These are phyloP conservation scores for Epicampocera succincta DNA, from an alignment of 2,888 invertebrate genomes.

Conservation along the genomic window DNA sequence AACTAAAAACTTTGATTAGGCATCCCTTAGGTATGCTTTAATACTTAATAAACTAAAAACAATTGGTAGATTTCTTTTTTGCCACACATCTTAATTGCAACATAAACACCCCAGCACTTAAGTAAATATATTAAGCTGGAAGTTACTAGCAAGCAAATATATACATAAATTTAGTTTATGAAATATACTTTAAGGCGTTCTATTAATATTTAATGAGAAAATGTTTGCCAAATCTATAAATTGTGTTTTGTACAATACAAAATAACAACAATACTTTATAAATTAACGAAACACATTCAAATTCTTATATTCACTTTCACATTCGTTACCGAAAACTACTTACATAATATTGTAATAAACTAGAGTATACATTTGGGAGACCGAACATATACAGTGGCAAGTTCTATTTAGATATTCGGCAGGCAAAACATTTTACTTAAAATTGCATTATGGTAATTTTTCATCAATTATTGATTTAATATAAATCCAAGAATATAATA, in stretches of 20 bases:
- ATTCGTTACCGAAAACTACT: neutral
- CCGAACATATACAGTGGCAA: slow-evolving; percentile 14
- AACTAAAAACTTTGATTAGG: no score
- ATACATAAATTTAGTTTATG: slow-evolving; percentile 18
- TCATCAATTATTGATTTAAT: slow-evolving; percentile 57
- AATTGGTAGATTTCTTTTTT: slow-evolving; percentile 1
- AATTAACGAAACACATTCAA: neutral
- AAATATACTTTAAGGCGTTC: slow-evolving; percentile 15
- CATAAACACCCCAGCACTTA: no score
- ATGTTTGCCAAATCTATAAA: slow-evolving; percentile 27
- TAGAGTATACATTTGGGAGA: slow-evolving; percentile 50
- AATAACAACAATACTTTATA: slow-evolving; percentile 12
- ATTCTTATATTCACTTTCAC: no score
- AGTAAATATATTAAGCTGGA: neutral
- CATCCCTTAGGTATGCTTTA: no score
- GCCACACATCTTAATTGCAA: no score
- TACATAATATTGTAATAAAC: neutral
- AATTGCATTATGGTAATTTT: slow-evolving; percentile 53
- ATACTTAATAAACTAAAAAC: slow-evolving; percentile 12
- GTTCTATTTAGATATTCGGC: neutral
- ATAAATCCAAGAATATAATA: slow-evolving; percentile 54
- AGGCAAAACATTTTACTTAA: slow-evolving; percentile 32
- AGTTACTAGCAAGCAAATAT: neutral
- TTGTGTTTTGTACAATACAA: slow-evolving; percentile 23
- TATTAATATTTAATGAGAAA: slow-evolving; percentile 30